Conservation (phyloP, 2,797 vertebrate species). For the Danio kyathit region DNA sequence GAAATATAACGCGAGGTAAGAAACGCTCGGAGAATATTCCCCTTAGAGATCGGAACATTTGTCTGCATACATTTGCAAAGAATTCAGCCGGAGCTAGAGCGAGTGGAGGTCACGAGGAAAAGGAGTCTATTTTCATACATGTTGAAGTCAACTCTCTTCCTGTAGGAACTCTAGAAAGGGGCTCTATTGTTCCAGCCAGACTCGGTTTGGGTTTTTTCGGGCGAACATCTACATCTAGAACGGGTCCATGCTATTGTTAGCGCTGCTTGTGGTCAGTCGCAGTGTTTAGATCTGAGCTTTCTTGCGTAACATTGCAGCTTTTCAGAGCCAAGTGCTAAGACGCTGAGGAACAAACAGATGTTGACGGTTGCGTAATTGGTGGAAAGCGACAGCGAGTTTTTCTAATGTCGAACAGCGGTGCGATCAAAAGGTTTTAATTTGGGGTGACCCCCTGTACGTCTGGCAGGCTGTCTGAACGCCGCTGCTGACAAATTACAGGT, state of each 20-base stretch:
- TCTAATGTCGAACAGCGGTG: conserved; percentile 62
- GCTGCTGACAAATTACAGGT: conserved; percentile 54
- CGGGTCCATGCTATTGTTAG: conserved; percentile 33
- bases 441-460: conserved; percentile 68
- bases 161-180: conserved; percentile 34
- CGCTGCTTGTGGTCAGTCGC: conserved; percentile 34
- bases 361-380: conserved; percentile 73
- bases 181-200: conserved; percentile 51
- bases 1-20: conserved; percentile 75
- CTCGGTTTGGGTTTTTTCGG: conserved; percentile 7
- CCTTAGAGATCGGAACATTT: conserved; percentile 78
- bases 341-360: conserved; percentile 75
- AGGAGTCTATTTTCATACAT: conserved; percentile 70
- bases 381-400: conserved; percentile 61
- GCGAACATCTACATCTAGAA: conserved; percentile 2
- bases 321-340: conserved; percentile 63
- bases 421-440: conserved; percentile 75
- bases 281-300: conserved; percentile 61
- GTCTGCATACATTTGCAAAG: conserved; percentile 76
- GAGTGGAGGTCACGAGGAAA: conserved; percentile 71
- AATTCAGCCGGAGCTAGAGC: conserved; percentile 58
- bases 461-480: conserved; percentile 57
- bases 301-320: conserved; percentile 60
- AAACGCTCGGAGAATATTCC: conserved; percentile 77
- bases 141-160: conserved; percentile 65